Evolutionary conservation across 2,888 invertebrate species (phyloP), one percentile per base, ranked within the genome.

Genomic region (Phania funesta): DNA sequence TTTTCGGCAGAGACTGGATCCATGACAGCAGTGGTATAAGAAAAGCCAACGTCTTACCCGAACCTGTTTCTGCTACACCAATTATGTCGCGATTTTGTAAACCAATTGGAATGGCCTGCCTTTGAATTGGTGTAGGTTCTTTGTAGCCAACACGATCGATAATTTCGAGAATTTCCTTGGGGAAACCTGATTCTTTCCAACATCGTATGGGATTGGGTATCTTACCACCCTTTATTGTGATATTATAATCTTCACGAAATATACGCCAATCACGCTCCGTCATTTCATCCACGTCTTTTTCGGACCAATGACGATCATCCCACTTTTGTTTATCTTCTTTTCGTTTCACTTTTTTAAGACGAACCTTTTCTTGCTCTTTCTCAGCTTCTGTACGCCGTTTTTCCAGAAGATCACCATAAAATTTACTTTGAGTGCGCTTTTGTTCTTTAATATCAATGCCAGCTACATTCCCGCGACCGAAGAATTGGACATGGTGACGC

Each of bases 261-360:
- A 99, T 99, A 91, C 99, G 94, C 99, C 99, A 99, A 92, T 99
- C 99, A 87, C 99, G 93, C 90, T 99, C 99, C 0, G 97, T 97
- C 99, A 99, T 99, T 91, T 99, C 98, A 65, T 95, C 94, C 0
- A 95, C 92, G 9, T 95, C 95, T 90, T 99, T 99, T 88, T 99
- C 98, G 3, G 97, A 96, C 99, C 99, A 99, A 91, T 99, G 99
- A 5, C 99, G 94, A 90, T 99, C 99, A 91, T 99, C 99, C 97
- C 98, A 99, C 88, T 97, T 96, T 89, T 98, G 98, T 91, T 99
- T 99, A 85, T 99, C 99, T 92, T 99, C 99, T 90, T 97, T 97
- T 87, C 96, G 95, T 86, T 97, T 96, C 0, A 98, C 95, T 90
- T 98, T 98, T 89, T 97, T 98, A 78, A 98, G 92, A 26, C 98